Conservation (phyloP, 2,797 vertebrate genomes). For the Salarias fasciatus region DNA sequence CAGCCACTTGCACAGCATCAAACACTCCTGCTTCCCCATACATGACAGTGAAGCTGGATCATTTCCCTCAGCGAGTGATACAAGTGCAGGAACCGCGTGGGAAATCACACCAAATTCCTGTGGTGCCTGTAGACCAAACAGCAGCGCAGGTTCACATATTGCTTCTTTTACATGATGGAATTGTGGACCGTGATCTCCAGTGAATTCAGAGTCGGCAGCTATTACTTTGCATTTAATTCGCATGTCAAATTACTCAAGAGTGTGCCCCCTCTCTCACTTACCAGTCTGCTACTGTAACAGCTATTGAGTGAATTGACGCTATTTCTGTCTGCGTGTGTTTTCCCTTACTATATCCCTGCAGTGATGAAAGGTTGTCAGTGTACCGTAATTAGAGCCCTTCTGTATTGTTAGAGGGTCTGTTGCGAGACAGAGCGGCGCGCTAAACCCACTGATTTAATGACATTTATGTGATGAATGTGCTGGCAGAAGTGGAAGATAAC, state of each 20-base stretch:
- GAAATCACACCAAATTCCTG: slow-evolving; percentile 72
- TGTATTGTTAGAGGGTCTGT: slow-evolving; percentile 19
- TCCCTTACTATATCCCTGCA: slow-evolving; percentile 19
- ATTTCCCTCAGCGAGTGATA: slow-evolving; percentile 43
- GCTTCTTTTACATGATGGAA: slow-evolving; percentile 63
- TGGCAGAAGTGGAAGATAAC: slow-evolving; percentile 9
- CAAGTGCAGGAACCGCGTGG: slow-evolving; percentile 52
- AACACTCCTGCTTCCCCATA: slow-evolving; percentile 21
- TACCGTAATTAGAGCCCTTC: slow-evolving; percentile 33
- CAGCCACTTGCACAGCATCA: slow-evolving; percentile 9
- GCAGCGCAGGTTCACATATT: slow-evolving; percentile 60
- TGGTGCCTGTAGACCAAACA: slow-evolving; percentile 58
- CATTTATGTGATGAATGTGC: slow-evolving; percentile 15
- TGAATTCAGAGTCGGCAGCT: slow-evolving; percentile 59
- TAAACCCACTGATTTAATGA: slow-evolving; percentile 21
- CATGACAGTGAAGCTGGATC: slow-evolving; percentile 34
- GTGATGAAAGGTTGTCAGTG: slow-evolving; percentile 25
- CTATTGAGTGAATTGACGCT: slow-evolving; percentile 63
- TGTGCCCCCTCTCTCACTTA: slow-evolving; percentile 31
- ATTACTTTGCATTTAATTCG: slow-evolving; percentile 77
- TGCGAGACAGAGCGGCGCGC: slow-evolving; percentile 12
- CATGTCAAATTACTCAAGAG: slow-evolving; percentile 69
- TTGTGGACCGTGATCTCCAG: slow-evolving; percentile 61
- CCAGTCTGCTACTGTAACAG: slow-evolving; percentile 63
- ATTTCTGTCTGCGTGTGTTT: slow-evolving; percentile 6